These are phyloP conservation scores for Bolinopsis microptera DNA, from an alignment of 37 sponge, comb jelly and placozoan species.

Conservation along the genomic window DNA sequence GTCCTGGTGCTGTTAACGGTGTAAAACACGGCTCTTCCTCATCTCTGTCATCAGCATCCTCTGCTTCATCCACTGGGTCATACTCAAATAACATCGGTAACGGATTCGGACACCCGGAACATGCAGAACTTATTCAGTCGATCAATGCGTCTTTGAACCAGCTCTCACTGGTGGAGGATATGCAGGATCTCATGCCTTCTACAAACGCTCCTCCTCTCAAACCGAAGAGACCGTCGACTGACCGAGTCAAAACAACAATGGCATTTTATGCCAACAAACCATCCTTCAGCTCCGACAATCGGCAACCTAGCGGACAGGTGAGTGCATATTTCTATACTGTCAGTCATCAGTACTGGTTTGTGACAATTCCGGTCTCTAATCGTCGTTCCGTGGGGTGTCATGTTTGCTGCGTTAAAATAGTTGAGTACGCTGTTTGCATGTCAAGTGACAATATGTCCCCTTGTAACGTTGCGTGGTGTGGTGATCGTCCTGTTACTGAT, in stretches of 20 bases:
- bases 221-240: conserved; percentile 58
- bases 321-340: neutral
- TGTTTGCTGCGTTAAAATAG: neutral
- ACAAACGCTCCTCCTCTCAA: conserved; percentile 53
- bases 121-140: conserved; percentile 19
- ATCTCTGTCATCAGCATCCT: conserved; percentile 40
- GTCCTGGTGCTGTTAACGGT: conserved; percentile 9
- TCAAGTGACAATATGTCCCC: neutral
- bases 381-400: neutral
- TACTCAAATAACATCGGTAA: conserved; percentile 34
- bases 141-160: conserved; percentile 53
- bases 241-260: conserved; percentile 63
- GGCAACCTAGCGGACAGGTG: neutral
- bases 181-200: neutral
- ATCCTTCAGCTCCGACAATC: neutral
- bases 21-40: conserved; percentile 40
- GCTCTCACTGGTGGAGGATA: conserved; percentile 34
- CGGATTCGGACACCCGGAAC: conserved; percentile 46
- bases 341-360: neutral
- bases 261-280: conserved; percentile 64
- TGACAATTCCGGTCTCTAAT: neutral
- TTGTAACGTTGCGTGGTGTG: neutral
- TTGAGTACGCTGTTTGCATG: neutral
- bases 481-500: neutral
- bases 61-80: neutral